Evolutionary conservation across 2,888 invertebrate genomes (phyloP).

Genomic region (Anthrax anthrax): DNA sequence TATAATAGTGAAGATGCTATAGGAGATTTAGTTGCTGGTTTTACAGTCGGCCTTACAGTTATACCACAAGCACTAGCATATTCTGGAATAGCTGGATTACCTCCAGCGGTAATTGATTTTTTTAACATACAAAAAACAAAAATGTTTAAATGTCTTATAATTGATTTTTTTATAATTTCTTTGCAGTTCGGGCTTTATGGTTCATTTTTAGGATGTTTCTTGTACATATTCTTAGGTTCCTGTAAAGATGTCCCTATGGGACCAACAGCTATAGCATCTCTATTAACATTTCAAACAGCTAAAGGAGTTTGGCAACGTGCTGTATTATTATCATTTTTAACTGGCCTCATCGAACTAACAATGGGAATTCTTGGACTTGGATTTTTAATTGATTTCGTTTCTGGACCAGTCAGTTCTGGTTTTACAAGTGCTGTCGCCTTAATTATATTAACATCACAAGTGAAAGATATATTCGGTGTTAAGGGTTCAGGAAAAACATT

Average conservation of each 20-base stretch:
- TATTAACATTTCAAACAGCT: slow-evolving; percentile 70
- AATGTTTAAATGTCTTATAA: not conserved
- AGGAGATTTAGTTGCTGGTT: slow-evolving; percentile 79
- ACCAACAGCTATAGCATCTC: slow-evolving; percentile 81
- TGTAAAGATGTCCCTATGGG: slow-evolving; percentile 89
- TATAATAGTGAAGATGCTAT: slow-evolving; percentile 59
- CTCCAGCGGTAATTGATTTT: slow-evolving; percentile 41
- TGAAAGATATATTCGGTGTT: slow-evolving; percentile 70
- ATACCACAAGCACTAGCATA: slow-evolving; percentile 74
- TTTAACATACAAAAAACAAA: not conserved
- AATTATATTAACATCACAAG: slow-evolving; percentile 75
- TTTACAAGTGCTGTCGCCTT: slow-evolving; percentile 83
- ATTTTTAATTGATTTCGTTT: slow-evolving; percentile 79
- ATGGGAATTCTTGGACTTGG: slow-evolving; percentile 77
- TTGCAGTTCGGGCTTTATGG: slow-evolving; percentile 80
- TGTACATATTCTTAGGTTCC: slow-evolving; percentile 79
- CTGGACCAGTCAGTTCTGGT: slow-evolving; percentile 77
- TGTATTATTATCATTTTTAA: slow-evolving; percentile 58
- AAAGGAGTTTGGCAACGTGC: slow-evolving; percentile 49
- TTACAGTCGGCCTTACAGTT: slow-evolving; percentile 60
- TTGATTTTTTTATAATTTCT: slow-evolving; percentile 5
- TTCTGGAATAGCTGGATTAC: slow-evolving; percentile 63
- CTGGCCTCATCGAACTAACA: slow-evolving; percentile 58
- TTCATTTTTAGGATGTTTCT: slow-evolving; percentile 78
- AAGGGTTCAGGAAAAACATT: slow-evolving; percentile 61